These are phyloP conservation scores for Planococcus citri DNA, from an alignment of 1,140 invertebrate genomes.

Conservation along the genomic window DNA sequence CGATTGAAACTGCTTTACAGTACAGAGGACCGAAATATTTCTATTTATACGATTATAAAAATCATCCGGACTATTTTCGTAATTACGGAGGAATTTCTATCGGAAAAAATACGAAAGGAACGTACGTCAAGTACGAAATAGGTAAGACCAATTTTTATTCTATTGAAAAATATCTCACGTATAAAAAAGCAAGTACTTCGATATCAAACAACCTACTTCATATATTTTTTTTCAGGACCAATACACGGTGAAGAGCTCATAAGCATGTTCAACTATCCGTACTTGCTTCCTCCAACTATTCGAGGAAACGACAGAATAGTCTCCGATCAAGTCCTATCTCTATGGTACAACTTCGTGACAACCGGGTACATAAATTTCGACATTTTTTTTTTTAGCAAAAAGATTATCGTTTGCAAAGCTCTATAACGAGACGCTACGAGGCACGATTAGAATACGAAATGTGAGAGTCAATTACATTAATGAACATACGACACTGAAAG, in stretches of 20 bases:
- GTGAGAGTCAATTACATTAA: too few relatives aligned
- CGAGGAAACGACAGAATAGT: not conserved
- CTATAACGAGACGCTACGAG: too few relatives aligned
- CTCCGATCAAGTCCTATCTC: not conserved
- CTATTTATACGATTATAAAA: conserved; percentile 11
- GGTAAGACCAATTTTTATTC: not conserved
- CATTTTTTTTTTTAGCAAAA: not conserved
- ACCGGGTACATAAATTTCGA: too few relatives aligned
- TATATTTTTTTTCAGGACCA: not conserved
- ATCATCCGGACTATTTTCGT: conserved; percentile 7
- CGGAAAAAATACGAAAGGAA: not conserved
- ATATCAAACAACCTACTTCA: too few relatives aligned
- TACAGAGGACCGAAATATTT: not conserved
- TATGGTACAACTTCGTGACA: not conserved
- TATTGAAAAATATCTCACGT: not conserved
- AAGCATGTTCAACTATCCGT: not conserved
- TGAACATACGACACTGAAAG: too few relatives aligned
- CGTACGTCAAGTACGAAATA: not conserved
- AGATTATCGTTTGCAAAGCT: too few relatives aligned
- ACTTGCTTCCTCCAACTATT: not conserved
- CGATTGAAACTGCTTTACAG: conserved; percentile 4
- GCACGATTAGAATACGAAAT: too few relatives aligned
- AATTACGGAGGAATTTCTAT: not conserved
- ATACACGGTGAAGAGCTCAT: conserved; percentile 1
- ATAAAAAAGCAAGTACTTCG: not conserved